Base-by-base conservation (phyloP, 35 echinoderm and acorn worm genomes). In the Patiria miniata region DNA sequence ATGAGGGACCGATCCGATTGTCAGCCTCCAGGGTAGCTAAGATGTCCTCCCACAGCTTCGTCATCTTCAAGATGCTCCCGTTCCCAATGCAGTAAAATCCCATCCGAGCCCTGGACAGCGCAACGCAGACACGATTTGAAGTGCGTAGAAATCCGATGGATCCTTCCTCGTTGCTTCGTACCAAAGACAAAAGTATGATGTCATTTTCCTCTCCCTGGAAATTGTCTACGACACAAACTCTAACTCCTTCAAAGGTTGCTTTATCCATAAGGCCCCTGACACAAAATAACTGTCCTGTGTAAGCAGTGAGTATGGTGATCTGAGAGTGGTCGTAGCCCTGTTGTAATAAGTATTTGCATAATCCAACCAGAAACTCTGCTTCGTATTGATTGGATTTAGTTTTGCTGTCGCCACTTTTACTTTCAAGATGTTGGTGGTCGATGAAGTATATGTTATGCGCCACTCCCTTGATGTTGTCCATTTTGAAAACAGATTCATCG, bases 161-260 rank as follows among this genome's bases (percentile, higher is more conserved):
- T 32, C 92, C 96, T 65, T 73, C 51, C 33, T 83, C 40, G 37
- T 98, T 94, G 76, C 96, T 98, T 38, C 96, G 85, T 29, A 98
- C 96, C 0, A 98, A 65, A 39, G 96, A 98, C 5, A 98, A 60
- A 8, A 98, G 89, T 39, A 98, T 98, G 18, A 98, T 98, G 61
- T 98, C 96, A 82, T 98, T 98, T 83, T 98, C 96, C 38, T 98
- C 96, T 47, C 96, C 96, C 87, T 94, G 92, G 52, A 65, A 98
- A 39, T 93, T 92, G 39, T 94, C 96, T 54, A 98, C 90, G 0
- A 86, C 84, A 60, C 88, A 61, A 28, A 94, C 96, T 1, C 89
- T 40, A 21, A 94, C 86, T 44, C 81, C 89, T 32, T 83, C 76
- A 34, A 98, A 97, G 14, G 86, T 78, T 1, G 7, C 52, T 6